Evolutionary conservation across 2,113 vertebrate genomes (phyloP).

Genomic region (Megaleporinus macrocephalus): DNA sequence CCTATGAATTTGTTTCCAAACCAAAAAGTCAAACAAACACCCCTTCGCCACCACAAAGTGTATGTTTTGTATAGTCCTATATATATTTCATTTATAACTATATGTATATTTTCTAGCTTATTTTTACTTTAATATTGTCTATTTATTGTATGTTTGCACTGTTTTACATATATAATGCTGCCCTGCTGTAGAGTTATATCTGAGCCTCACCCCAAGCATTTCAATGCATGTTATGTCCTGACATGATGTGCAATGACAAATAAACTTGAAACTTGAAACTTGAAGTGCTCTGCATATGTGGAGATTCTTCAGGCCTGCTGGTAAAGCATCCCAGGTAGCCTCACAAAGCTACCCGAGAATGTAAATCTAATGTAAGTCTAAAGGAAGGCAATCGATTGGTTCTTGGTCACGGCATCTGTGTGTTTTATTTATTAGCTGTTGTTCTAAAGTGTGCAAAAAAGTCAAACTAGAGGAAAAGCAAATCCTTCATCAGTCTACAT

Average conservation of each 20-base stretch:
- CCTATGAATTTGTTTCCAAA: background rate
- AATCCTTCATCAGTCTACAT: background rate
- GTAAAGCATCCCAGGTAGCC: background rate
- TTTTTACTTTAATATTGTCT: too few relatives aligned
- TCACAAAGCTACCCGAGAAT: background rate
- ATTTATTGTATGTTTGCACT: too few relatives aligned
- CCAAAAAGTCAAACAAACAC: background rate
- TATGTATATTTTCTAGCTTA: too few relatives aligned
- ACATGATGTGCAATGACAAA: too few relatives aligned
- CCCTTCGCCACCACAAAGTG: too few relatives aligned
- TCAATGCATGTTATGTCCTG: too few relatives aligned
- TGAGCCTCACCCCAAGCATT: too few relatives aligned
- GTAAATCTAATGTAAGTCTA: background rate
- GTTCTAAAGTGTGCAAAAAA: background rate
- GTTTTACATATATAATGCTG: too few relatives aligned
- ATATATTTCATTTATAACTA: too few relatives aligned
- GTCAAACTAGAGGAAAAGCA: background rate
- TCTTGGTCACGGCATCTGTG: background rate
- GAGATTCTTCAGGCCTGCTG: background rate
- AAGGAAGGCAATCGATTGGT: background rate
- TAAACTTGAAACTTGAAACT: too few relatives aligned
- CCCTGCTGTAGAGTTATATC: too few relatives aligned
- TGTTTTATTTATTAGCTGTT: background rate
- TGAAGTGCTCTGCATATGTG: background rate
- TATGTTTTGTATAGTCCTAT: too few relatives aligned